phyloP scores from a whole-genome alignment of 2,797 vertebrate species.

The Coregonus suidteri region DNA sequence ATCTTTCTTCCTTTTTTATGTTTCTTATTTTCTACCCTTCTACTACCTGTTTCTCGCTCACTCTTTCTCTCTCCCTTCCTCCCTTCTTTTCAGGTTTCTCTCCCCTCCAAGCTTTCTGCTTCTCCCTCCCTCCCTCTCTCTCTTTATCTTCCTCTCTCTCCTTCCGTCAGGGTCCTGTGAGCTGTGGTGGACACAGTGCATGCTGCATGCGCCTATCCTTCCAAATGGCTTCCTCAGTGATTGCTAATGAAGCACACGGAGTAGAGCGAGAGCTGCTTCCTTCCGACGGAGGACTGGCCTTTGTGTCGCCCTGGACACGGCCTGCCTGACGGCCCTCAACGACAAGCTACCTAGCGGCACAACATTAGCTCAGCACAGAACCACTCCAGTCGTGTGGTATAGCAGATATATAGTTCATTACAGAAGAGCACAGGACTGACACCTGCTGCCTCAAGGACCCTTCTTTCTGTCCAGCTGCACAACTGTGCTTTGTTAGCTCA shows the following conservation, averaged over 20 bases:
- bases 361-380: too few relatives aligned
- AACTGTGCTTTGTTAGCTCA: too few relatives aligned
- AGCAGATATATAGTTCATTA: too few relatives aligned
- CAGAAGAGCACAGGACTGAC: too few relatives aligned
- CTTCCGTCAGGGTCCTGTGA: constrained; percentile 30
- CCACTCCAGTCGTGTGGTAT: too few relatives aligned
- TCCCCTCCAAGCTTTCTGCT: neutral
- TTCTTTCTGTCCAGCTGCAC: too few relatives aligned
- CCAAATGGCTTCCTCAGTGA: constrained; percentile 58
- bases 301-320: neutral
- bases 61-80: neutral
- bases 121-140: too few relatives aligned
- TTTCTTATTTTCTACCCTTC: too few relatives aligned
- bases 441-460: too few relatives aligned
- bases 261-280: constrained; percentile 19
- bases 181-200: constrained; percentile 50
- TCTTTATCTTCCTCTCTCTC: neutral
- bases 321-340: neutral
- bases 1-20: too few relatives aligned
- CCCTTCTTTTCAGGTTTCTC: too few relatives aligned
- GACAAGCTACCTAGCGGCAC: neutral
- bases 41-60: neutral
- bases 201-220: constrained; percentile 50
- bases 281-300: neutral
- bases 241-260: constrained; percentile 65